Evolutionary conservation across 30 jellyfish, hydroid and myxozoan species (phyloP).

Genomic region (Sanderia malayensis): DNA sequence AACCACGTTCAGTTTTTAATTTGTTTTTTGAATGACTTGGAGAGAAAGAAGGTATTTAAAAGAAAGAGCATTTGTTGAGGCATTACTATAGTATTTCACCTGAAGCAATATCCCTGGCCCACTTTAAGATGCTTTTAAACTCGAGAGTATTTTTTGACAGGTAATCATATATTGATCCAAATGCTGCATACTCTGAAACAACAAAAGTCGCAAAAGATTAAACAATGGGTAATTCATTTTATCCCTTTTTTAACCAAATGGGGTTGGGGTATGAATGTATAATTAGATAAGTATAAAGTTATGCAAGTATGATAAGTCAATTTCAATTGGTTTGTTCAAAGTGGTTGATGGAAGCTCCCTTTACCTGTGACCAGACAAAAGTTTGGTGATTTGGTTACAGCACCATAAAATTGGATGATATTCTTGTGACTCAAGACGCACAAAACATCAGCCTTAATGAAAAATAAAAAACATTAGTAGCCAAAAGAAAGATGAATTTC

Average conservation of each 20-base stretch:
- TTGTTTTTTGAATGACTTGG: neutral
- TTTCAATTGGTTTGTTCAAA: neutral
- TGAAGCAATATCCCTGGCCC: slow-evolving; percentile 89
- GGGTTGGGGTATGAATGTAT: neutral
- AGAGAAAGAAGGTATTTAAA: neutral
- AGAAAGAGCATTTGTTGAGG: neutral
- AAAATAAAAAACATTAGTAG: neutral
- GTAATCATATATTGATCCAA: slow-evolving; percentile 74
- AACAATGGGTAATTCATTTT: neutral
- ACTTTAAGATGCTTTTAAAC: slow-evolving; percentile 56
- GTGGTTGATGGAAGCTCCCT: neutral
- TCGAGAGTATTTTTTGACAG: slow-evolving; percentile 51
- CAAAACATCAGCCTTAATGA: slow-evolving; percentile 77
- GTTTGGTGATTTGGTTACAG: slow-evolving; percentile 67
- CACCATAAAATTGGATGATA: slow-evolving; percentile 85
- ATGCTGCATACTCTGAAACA: slow-evolving; percentile 73
- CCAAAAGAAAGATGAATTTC: neutral
- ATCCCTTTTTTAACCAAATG: neutral
- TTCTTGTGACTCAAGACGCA: slow-evolving; percentile 74
- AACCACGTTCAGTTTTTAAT: neutral
- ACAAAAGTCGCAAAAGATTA: neutral
- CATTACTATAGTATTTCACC: slow-evolving; percentile 20
- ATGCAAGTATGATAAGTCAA: neutral
- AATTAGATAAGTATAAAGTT: neutral
- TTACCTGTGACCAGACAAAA: slow-evolving; percentile 79